Conservation (phyloP, 2,797 vertebrate genomes). For the Lepilemur septentrionalis region DNA sequence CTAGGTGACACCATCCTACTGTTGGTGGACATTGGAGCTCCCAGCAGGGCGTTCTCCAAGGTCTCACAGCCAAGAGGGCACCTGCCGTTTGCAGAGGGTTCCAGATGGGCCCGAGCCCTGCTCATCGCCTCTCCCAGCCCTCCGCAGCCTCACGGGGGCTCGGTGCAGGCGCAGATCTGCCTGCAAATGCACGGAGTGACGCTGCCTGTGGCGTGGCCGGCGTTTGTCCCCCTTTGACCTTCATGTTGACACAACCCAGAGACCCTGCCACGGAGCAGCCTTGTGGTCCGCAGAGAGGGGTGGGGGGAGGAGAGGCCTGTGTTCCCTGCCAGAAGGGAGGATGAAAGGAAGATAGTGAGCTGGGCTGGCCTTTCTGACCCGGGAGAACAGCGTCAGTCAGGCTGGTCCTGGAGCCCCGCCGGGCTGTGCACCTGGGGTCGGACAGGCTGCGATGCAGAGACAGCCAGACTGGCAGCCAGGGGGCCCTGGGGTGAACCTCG, state of each 20-base stretch:
- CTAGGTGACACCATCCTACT: accelerated
- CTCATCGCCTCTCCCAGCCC: accelerated
- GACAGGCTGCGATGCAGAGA: background rate
- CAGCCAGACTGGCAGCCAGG: background rate
- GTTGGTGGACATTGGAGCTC: background rate
- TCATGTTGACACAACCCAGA: background rate
- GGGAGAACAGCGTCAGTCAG: constrained; percentile 61
- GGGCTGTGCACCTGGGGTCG: background rate
- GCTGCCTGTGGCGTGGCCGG: accelerated
- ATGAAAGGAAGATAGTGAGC: constrained; percentile 69
- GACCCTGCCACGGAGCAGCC: constrained; percentile 29
- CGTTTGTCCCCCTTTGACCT: background rate
- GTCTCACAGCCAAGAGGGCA: accelerated
- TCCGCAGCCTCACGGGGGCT: too few species aligned
- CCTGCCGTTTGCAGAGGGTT: background rate
- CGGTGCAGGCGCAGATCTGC: accelerated
- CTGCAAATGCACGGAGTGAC: background rate
- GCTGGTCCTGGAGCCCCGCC: background rate
- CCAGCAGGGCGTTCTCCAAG: background rate
- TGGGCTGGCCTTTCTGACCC: constrained; percentile 30
- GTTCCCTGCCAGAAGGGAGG: constrained; percentile 52
- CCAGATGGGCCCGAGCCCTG: background rate
- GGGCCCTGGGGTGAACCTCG: accelerated
- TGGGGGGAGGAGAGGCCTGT: background rate
- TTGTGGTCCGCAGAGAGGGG: background rate